Conservation (phyloP, 2,888 invertebrate genomes). For the Zhuqinia jingwanae region DNA sequence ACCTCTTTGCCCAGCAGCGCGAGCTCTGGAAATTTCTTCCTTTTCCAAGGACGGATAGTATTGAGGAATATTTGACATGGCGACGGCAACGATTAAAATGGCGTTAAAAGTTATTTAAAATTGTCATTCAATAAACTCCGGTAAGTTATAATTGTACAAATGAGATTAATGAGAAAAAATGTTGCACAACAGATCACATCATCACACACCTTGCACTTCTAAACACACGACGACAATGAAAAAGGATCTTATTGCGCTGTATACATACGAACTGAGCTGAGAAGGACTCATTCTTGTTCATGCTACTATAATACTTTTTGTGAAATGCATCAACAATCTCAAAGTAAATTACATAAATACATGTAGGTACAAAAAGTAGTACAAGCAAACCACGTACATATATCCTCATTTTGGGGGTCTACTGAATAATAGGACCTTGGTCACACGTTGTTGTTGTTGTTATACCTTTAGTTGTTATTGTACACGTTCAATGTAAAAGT, state of each 20-base stretch:
- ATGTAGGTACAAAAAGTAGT: neutral
- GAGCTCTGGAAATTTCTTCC: too few relatives aligned
- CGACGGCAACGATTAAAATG: too few relatives aligned
- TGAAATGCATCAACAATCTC: neutral
- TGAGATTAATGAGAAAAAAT: too few relatives aligned
- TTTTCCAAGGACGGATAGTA: neutral
- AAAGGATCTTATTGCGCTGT: too few relatives aligned
- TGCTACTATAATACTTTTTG: neutral
- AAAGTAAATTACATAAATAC: neutral
- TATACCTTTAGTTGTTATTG: too few relatives aligned
- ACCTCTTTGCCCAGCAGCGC: constrained; percentile 17
- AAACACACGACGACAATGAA: too few relatives aligned
- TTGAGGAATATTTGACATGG: neutral
- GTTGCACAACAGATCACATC: too few relatives aligned
- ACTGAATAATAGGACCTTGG: constrained; percentile 49
- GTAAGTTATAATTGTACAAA: too few relatives aligned
- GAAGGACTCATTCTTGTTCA: neutral
- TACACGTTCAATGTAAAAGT: constrained; percentile 31
- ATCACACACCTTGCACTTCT: too few relatives aligned
- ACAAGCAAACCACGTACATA: neutral
- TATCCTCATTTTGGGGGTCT: neutral
- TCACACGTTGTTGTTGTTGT: constrained; percentile 20
- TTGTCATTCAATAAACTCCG: too few relatives aligned
- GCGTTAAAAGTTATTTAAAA: too few relatives aligned
- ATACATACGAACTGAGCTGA: too few relatives aligned